phyloP scores from a whole-genome alignment of 2,113 vertebrate genomes.

The Stegastes partitus region DNA sequence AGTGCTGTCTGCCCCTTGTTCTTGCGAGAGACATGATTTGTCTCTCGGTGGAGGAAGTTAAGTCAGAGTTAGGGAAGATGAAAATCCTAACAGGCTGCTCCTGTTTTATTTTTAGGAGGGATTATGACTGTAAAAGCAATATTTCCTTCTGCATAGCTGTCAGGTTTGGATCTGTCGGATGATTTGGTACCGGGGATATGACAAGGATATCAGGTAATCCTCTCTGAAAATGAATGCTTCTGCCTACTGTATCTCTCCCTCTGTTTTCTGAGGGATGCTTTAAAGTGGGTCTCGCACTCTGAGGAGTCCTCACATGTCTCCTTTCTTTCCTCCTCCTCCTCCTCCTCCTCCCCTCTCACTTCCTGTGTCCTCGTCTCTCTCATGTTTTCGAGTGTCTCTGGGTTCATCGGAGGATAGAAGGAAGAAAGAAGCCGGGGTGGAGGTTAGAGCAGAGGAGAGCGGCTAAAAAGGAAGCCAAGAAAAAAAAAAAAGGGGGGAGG shows the following conservation, averaged over 20 bases:
- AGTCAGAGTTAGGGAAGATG: constrained; percentile 9
- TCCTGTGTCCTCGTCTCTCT: no score
- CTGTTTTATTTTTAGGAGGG: constrained; percentile 33
- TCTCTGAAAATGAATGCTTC: constrained; percentile 53
- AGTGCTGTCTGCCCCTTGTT: background rate
- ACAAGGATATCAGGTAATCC: constrained; percentile 60
- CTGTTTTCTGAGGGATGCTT: constrained; percentile 17
- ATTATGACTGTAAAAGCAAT: constrained; percentile 38
- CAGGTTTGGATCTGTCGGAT: constrained; percentile 48
- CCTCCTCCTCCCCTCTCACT: background rate
- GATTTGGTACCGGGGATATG: constrained; percentile 34
- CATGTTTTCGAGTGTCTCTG: background rate
- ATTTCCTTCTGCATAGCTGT: constrained; percentile 38
- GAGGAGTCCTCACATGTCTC: constrained; percentile 29
- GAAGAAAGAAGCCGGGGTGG: background rate
- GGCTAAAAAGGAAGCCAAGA: background rate
- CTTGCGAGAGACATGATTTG: background rate
- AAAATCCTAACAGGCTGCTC: constrained; percentile 2
- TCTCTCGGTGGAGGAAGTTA: constrained; percentile 18
- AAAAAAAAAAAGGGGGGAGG: background rate
- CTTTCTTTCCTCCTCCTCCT: background rate
- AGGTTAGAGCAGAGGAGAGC: background rate
- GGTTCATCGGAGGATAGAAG: constrained; percentile 2
- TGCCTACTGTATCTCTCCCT: constrained; percentile 19
- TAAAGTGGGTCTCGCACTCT: constrained; percentile 30